Evolutionary conservation across 2,888 invertebrate species (phyloP).

Genomic region (Tiliacea citrago): DNA sequence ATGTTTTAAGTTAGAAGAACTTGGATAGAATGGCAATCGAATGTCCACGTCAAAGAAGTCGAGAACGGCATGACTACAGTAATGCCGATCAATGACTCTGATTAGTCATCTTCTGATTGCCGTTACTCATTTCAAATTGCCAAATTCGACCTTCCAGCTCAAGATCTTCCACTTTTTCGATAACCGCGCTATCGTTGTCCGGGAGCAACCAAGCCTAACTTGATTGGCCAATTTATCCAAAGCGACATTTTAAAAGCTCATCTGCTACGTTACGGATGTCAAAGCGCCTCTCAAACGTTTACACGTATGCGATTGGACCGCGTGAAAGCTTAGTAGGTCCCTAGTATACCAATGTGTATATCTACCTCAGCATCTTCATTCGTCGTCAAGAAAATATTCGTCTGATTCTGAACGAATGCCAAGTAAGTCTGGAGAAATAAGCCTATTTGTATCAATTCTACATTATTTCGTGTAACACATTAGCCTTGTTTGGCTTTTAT

Average conservation of each 20-base stretch:
- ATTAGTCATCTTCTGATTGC: background rate
- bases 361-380: background rate
- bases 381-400: background rate
- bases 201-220: background rate
- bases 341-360: no score
- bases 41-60: background rate
- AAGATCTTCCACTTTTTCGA: no score
- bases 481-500: slow-evolving; percentile 46
- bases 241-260: background rate
- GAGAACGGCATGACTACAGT: no score
- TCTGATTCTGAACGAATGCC: background rate
- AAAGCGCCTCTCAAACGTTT: background rate
- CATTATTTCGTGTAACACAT: slow-evolving; percentile 42
- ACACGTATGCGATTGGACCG: no score
- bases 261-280: background rate
- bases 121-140: background rate
- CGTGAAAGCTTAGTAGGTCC: background rate
- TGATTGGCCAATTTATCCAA: background rate
- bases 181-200: background rate
- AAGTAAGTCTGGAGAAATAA: slow-evolving; percentile 11
- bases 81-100: background rate
- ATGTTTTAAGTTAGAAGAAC: background rate
- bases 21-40: background rate
- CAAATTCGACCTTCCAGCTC: background rate
- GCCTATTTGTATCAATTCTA: slow-evolving; percentile 16